Evolutionary conservation across 2,888 invertebrate species (phyloP).

Genomic region (Cylindroiulus punctatus): DNA sequence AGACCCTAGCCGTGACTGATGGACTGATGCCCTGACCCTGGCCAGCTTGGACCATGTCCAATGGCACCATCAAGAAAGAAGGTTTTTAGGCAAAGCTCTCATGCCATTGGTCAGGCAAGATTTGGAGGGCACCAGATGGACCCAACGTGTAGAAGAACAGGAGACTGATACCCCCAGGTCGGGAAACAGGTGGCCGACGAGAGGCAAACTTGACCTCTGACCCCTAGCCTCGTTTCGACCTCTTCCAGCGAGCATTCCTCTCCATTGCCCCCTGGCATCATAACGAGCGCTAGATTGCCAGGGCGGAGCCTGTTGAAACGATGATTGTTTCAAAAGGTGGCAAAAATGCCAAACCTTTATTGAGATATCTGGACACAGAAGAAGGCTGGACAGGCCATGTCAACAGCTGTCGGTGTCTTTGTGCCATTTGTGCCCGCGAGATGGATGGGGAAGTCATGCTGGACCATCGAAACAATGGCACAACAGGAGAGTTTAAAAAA

Average conservation of each 20-base stretch:
- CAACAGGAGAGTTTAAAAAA: too few species aligned
- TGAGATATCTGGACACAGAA: constrained; percentile 1
- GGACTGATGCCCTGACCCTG: neutral
- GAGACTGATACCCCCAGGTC: neutral
- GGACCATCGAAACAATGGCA: neutral
- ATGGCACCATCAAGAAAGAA: neutral
- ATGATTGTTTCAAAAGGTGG: constrained; percentile 17
- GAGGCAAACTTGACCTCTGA: constrained; percentile 2
- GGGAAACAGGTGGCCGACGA: constrained; percentile 4
- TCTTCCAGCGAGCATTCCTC: neutral
- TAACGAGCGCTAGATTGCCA: neutral
- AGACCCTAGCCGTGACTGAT: neutral
- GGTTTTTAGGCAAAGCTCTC: neutral
- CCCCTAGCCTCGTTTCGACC: neutral
- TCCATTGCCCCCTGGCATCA: neutral
- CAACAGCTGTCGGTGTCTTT: constrained; percentile 18
- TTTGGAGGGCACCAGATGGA: neutral
- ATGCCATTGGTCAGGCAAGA: neutral
- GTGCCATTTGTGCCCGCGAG: neutral
- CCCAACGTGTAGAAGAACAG: too few species aligned
- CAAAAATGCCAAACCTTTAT: neutral
- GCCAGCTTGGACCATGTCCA: neutral
- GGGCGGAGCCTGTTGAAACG: neutral
- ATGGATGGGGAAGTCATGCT: neutral
- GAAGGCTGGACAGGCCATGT: neutral